Evolutionary conservation across 2,888 invertebrate genomes (phyloP).

Genomic region (Platycnemis pennipes): DNA sequence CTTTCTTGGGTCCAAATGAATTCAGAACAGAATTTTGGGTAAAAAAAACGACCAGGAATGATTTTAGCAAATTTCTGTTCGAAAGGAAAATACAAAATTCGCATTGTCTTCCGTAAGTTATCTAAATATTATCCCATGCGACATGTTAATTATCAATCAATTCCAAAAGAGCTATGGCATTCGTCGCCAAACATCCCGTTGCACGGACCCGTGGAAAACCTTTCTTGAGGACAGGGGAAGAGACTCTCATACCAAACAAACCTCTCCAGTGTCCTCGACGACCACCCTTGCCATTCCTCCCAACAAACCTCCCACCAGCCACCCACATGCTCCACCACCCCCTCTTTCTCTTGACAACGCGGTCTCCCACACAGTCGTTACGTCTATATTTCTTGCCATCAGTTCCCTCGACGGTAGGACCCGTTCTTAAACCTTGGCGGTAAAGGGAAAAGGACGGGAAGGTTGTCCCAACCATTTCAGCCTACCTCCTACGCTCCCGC

Average conservation of each 20-base stretch:
- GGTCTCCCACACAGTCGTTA: conserved; percentile 60
- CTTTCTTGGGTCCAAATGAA: no score
- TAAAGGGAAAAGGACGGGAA: neutral
- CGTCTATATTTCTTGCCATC: conserved; percentile 63
- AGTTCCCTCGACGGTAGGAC: conserved; percentile 46
- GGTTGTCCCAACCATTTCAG: conserved; percentile 15
- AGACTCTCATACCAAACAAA: conserved; percentile 54
- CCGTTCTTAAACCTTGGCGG: conserved; percentile 11
- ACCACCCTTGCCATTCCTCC: neutral
- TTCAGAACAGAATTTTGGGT: no score
- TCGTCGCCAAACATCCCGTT: conserved; percentile 25
- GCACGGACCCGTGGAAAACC: neutral
- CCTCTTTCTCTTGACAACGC: neutral
- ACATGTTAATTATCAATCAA: neutral
- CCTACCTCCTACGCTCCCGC: conserved; percentile 45
- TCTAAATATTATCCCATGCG: neutral
- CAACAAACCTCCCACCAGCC: neutral
- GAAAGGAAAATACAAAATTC: neutral
- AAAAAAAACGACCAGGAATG: no score
- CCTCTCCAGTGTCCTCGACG: neutral
- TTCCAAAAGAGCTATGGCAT: neutral
- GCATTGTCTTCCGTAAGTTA: neutral
- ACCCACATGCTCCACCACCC: neutral
- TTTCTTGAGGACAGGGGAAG: conserved; percentile 21
- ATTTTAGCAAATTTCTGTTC: no score